A percentile compares a stretch with the other conserved stretches of the same genome.
These are phyloP conservation scores for Oscheius sp. DNA, from an alignment of 2,888 invertebrate species.

Conservation along the genomic window DNA sequence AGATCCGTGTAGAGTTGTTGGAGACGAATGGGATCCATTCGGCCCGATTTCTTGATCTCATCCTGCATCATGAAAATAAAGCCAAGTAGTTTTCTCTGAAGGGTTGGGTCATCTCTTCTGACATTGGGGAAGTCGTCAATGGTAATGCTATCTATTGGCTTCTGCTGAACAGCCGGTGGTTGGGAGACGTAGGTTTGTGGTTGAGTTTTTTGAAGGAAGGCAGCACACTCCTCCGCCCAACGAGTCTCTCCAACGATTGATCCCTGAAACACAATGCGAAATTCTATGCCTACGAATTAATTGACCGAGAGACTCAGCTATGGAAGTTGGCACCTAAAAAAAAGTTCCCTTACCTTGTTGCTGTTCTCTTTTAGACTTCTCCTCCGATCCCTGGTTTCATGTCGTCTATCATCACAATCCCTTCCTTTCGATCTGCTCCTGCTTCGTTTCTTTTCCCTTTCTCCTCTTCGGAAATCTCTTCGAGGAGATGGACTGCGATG, in stretches of 20 bases:
- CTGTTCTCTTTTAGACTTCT: no score
- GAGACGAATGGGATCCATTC: not conserved
- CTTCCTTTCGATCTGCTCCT: not conserved
- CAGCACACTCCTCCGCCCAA: not conserved
- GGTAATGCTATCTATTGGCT: no score
- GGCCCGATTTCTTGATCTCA: not conserved
- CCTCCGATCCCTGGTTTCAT: not conserved
- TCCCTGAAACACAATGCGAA: no score
- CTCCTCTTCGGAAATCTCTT: not conserved
- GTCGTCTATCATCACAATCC: not conserved
- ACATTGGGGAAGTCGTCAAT: not conserved
- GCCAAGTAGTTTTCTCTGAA: slow-evolving; percentile 8
- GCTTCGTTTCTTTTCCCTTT: slow-evolving; percentile 8
- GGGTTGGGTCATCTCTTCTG: not conserved
- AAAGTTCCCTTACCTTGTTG: no score
- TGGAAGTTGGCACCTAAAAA: no score
- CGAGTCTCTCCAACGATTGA: no score
- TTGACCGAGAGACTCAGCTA: not conserved
- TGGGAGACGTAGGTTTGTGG: no score
- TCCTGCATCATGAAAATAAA: slow-evolving; percentile 12
- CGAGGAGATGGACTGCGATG: slow-evolving; percentile 11
- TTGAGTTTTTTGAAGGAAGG: slow-evolving; percentile 5
- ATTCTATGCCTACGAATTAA: slow-evolving; percentile 4
- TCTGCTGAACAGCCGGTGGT: no score
- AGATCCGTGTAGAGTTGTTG: not conserved